Conservation (phyloP, 2,797 vertebrate genomes). For the Arctocebus calabarensis region DNA sequence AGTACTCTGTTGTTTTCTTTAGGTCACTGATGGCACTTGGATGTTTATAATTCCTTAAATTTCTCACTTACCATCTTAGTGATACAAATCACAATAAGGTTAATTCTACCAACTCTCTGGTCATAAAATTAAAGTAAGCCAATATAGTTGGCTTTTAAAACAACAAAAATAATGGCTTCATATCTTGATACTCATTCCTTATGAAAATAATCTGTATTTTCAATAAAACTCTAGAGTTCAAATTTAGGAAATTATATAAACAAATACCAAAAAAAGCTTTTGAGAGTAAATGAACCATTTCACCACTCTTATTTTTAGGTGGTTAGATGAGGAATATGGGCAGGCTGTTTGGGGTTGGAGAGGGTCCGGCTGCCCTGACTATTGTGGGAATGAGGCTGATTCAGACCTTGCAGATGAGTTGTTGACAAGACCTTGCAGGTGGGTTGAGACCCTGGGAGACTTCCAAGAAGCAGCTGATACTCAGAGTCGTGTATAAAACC, state of each 20-base stretch:
- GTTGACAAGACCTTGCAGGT: no score
- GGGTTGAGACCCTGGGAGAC: no score
- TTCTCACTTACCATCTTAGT: background rate
- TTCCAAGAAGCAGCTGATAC: no score
- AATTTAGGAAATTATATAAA: constrained; percentile 12
- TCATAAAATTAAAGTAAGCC: background rate
- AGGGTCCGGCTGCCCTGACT: no score
- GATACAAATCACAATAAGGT: background rate
- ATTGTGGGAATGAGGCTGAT: no score
- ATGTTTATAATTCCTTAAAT: background rate
- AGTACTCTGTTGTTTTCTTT: background rate
- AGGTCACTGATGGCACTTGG: background rate
- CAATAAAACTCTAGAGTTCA: background rate
- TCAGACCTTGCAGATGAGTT: no score
- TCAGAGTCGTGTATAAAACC: no score
- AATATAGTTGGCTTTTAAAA: background rate
- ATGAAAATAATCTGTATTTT: constrained; percentile 14
- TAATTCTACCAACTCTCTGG: constrained; percentile 13
- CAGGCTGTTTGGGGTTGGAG: no score
- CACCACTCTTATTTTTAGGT: background rate
- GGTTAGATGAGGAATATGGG: no score
- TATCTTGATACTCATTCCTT: background rate
- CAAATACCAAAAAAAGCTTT: constrained; percentile 35
- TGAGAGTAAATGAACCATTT: background rate
- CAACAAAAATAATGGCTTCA: background rate